A percentile compares a stretch with the other conserved stretches of the same genome.
Evolutionary conservation across 2,113 vertebrate species (phyloP).

Genomic region (Mormyrus lacerda): DNA sequence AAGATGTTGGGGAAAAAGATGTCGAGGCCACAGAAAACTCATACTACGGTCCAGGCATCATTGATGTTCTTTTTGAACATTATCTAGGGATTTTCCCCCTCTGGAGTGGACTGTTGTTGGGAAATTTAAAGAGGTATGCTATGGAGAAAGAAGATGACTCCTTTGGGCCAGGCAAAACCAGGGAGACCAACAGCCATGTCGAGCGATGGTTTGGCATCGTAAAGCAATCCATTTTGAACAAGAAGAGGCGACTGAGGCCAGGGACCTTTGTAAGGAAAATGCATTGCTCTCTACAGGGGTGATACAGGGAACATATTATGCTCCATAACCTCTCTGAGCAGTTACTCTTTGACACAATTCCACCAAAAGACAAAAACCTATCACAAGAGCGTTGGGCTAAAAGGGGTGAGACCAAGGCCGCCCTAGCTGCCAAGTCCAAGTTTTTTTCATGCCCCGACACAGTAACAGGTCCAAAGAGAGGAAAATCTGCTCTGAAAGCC

Average conservation of each 20-base stretch:
- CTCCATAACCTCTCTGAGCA: neutral
- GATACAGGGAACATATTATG: conserved; percentile 13
- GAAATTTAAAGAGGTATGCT: conserved; percentile 17
- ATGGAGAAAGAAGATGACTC: neutral
- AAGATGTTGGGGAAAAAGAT: neutral
- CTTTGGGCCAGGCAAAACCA: neutral
- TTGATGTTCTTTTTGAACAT: conserved; percentile 15
- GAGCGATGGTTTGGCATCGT: conserved; percentile 30
- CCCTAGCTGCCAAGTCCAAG: neutral
- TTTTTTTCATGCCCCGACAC: neutral
- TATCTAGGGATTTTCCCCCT: conserved; percentile 22
- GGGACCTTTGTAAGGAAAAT: conserved; percentile 15
- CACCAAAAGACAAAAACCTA: neutral
- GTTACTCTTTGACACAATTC: neutral
- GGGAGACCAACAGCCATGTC: conserved; percentile 22
- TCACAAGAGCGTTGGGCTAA: conserved; percentile 12
- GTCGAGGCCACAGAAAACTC: neutral
- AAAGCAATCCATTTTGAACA: conserved; percentile 28
- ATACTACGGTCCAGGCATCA: conserved; percentile 6
- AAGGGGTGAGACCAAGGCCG: neutral
- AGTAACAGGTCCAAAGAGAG: neutral
- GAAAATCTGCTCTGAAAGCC: neutral
- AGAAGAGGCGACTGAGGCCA: neutral
- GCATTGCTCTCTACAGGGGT: conserved; percentile 14
- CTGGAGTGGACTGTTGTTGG: conserved; percentile 28